Evolutionary conservation across 2,797 vertebrate species (phyloP).

Genomic region (Enteromius paludinosus): DNA sequence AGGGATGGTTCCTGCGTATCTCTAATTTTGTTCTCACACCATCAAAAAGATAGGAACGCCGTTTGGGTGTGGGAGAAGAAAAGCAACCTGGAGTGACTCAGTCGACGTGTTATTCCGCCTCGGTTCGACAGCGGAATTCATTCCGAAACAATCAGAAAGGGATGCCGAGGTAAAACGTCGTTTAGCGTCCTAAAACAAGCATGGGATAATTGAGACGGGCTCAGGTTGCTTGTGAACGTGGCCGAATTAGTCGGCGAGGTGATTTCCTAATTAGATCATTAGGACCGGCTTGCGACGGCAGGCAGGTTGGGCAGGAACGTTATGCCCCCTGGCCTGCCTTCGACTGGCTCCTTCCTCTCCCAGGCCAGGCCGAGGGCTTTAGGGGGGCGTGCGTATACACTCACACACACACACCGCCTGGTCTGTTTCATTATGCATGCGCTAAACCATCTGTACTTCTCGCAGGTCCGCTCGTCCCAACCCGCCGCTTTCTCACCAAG

Average conservation of each 20-base stretch:
- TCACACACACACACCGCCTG: constrained; percentile 45
- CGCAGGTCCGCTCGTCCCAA: constrained; percentile 63
- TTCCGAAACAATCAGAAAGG: constrained; percentile 23
- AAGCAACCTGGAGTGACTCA: constrained; percentile 53
- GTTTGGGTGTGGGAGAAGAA: constrained; percentile 40
- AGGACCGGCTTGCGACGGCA: constrained; percentile 46
- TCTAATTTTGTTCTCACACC: constrained; percentile 64
- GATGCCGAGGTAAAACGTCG: neutral
- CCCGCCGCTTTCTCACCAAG: constrained; percentile 66
- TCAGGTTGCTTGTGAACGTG: constrained; percentile 14
- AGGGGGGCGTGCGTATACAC: constrained; percentile 67
- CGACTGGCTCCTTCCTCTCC: constrained; percentile 42
- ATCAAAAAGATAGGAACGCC: constrained; percentile 39
- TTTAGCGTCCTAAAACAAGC: neutral
- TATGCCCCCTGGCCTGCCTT: constrained; percentile 77
- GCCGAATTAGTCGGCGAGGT: constrained; percentile 56
- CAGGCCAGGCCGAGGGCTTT: constrained; percentile 76
- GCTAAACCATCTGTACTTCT: constrained; percentile 67
- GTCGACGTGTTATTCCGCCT: constrained; percentile 23
- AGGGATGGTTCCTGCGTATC: constrained; percentile 52
- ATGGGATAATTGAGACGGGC: neutral
- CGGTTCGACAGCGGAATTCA: constrained; percentile 20
- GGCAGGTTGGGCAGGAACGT: constrained; percentile 51
- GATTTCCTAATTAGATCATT: constrained; percentile 65
- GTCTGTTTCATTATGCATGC: constrained; percentile 72